Evolutionary conservation across 2,113 vertebrate genomes (phyloP).

Genomic region (Phocoena phocoena): DNA sequence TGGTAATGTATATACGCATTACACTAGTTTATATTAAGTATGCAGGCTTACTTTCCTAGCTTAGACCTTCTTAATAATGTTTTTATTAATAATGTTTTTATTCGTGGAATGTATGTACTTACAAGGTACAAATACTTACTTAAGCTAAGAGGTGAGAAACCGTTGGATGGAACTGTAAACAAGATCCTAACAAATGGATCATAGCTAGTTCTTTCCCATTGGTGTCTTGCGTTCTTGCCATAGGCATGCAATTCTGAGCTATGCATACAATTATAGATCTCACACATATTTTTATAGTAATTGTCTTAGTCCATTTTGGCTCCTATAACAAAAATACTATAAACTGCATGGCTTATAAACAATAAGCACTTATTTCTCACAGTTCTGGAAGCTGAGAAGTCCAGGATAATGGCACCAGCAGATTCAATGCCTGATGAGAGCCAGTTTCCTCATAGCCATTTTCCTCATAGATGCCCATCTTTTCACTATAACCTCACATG

Average conservation of each 20-base stretch:
- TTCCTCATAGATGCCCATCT: neutral
- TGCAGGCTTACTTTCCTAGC: neutral
- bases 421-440: neutral
- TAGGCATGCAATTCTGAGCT: neutral
- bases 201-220: neutral
- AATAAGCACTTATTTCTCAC: neutral
- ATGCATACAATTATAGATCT: neutral
- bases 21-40: neutral
- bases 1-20: neutral
- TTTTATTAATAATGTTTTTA: constrained; percentile 34
- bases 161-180: constrained; percentile 1
- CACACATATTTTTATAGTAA: neutral
- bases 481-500: neutral
- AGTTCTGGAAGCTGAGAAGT: neutral
- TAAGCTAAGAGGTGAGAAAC: constrained; percentile 19
- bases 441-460: neutral
- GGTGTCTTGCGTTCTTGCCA: neutral
- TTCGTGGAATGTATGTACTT: neutral
- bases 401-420: neutral
- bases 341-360: neutral
- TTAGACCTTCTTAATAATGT: neutral
- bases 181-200: neutral
- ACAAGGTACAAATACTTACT: neutral
- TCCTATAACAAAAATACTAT: neutral
- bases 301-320: neutral